Percentiles rank a stretch among this genome's conserved stretches.
Evolutionary conservation across 92 coral and sea anemone genomes (phyloP).

Genomic region (Porites rus): DNA sequence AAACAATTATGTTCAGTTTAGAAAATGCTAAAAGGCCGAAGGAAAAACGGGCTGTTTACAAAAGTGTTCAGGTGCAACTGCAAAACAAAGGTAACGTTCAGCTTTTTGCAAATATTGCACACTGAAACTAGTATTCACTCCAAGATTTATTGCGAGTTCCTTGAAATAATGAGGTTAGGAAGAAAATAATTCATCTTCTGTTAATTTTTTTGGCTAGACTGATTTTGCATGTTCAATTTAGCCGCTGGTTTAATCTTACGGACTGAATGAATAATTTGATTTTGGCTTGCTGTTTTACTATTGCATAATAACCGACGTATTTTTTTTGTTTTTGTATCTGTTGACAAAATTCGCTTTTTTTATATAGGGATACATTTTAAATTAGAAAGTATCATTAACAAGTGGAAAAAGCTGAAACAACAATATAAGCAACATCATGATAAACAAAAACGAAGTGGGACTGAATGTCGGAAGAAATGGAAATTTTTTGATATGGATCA

Average conservation of each 20-base stretch:
- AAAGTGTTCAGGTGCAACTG: slow-evolving; percentile 53
- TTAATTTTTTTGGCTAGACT: too few species aligned
- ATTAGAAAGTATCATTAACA: slow-evolving; percentile 20
- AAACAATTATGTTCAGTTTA: slow-evolving; percentile 53
- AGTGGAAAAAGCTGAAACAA: slow-evolving; percentile 65
- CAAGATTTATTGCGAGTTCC: too few species aligned
- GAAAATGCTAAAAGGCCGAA: slow-evolving; percentile 64
- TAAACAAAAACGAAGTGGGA: slow-evolving; percentile 41
- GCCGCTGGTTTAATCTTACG: too few species aligned
- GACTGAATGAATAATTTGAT: too few species aligned
- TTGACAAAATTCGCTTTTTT: too few species aligned
- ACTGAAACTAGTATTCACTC: slow-evolving; percentile 16
- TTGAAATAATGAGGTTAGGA: too few species aligned
- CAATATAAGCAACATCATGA: slow-evolving; percentile 44
- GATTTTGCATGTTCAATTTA: too few species aligned
- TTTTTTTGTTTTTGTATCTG: too few species aligned
- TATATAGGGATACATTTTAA: too few species aligned
- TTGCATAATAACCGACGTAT: too few species aligned
- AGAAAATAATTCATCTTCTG: too few species aligned
- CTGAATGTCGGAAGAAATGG: slow-evolving; percentile 54
- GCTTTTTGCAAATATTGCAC: slow-evolving; percentile 12
- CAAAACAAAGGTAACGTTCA: slow-evolving; percentile 37
- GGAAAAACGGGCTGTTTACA: slow-evolving; percentile 57
- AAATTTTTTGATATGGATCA: slow-evolving; percentile 60
- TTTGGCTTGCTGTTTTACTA: too few species aligned